phyloP scores from a whole-genome alignment of 2,797 vertebrate genomes.

The Fringilla coelebs region DNA sequence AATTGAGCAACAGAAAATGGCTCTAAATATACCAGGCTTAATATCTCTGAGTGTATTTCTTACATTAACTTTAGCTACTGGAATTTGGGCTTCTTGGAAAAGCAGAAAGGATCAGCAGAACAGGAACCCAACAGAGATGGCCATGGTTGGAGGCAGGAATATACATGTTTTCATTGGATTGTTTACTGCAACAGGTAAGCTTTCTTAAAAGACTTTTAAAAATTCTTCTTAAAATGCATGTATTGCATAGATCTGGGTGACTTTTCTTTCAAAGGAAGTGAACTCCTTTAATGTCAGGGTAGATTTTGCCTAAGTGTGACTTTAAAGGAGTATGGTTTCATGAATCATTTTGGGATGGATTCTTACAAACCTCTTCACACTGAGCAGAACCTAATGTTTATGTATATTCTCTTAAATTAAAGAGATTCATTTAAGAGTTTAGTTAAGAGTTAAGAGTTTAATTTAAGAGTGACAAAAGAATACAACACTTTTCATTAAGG shows the following conservation, averaged over 20 bases:
- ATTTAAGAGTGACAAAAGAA: conserved; percentile 17
- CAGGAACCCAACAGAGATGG: conserved; percentile 78
- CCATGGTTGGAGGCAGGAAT: conserved; percentile 80
- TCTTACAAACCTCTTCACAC: conserved; percentile 26
- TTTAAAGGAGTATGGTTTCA: conserved; percentile 47
- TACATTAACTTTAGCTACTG: conserved; percentile 74
- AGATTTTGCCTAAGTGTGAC: not conserved
- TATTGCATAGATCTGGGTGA: not conserved
- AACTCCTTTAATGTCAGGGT: conserved; percentile 35
- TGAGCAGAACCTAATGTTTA: conserved; percentile 30
- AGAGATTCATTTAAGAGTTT: conserved; percentile 28
- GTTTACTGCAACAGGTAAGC: conserved; percentile 84
- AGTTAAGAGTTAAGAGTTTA: conserved; percentile 10
- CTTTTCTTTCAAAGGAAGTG: conserved; percentile 27
- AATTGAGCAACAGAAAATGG: conserved; percentile 63
- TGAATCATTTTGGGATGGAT: conserved; percentile 57
- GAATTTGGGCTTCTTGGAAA: conserved; percentile 83
- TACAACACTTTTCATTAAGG: not conserved
- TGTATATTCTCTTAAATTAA: conserved; percentile 45
- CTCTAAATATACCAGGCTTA: conserved; percentile 78
- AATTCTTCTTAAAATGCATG: not conserved
- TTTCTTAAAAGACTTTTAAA: not conserved
- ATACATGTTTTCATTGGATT: conserved; percentile 79
- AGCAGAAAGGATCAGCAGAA: conserved; percentile 76
- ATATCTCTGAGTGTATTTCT: conserved; percentile 78